Percentiles rank a stretch among this genome's conserved stretches.
Conservation (phyloP, 2,888 invertebrate species). For the Lepeophtheirus nordmannii region DNA sequence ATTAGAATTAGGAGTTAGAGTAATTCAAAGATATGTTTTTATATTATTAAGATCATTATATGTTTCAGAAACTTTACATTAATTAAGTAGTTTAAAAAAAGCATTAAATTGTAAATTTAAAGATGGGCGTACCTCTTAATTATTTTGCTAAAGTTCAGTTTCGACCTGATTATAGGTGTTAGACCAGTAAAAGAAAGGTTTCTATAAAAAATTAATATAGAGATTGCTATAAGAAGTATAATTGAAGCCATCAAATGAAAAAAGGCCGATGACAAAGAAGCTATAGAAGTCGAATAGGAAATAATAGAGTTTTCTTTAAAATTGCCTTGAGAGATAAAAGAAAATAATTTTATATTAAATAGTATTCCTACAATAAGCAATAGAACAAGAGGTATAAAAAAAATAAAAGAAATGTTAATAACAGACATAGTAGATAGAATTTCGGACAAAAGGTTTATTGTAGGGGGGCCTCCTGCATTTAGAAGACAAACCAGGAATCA, state of each 20-base stretch:
- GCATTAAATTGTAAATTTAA: no score
- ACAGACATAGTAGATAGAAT: neutral
- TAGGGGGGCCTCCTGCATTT: neutral
- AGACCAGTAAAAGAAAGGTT: neutral
- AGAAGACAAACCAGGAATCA: neutral
- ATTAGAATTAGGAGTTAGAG: conserved; percentile 28
- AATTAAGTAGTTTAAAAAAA: conserved; percentile 4
- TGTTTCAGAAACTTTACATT: conserved; percentile 25
- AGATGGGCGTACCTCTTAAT: neutral
- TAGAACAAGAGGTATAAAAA: neutral
- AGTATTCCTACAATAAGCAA: no score
- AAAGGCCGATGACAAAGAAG: no score
- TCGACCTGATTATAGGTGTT: neutral
- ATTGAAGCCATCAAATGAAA: neutral
- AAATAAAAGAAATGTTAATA: neutral
- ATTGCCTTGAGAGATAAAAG: neutral
- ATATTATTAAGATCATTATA: conserved; percentile 27
- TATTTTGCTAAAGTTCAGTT: neutral
- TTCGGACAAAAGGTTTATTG: neutral
- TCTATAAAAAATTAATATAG: neutral
- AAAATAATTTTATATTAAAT: no score
- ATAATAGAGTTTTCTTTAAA: neutral
- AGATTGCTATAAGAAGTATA: neutral
- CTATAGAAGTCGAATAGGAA: neutral
- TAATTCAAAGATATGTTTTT: conserved; percentile 29